Percentiles rank a stretch among this genome's conserved stretches.
Evolutionary conservation across 2,797 vertebrate genomes (phyloP).

Genomic region (Gambelia wislizenii): DNA sequence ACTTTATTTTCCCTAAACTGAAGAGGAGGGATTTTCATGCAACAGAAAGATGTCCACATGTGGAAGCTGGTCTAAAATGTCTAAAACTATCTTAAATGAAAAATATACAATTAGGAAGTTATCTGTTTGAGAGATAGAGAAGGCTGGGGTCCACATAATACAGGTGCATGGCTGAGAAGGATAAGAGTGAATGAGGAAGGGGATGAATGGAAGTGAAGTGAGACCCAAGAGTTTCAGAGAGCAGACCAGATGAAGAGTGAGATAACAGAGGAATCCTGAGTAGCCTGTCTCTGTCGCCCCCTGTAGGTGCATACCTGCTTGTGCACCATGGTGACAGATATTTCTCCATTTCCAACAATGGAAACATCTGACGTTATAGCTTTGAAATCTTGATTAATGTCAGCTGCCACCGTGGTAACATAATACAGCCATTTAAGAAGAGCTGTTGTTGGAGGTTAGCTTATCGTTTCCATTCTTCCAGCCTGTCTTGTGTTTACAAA

Average conservation of each 20-base stretch:
- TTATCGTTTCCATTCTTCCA: conserved; percentile 6
- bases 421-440: conserved; percentile 27
- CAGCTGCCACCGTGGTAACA: neutral
- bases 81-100: neutral
- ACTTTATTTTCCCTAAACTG: too few relatives aligned
- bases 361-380: neutral
- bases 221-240: too few relatives aligned
- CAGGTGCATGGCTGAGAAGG: neutral
- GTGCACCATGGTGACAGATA: neutral
- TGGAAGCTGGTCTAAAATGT: neutral
- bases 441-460: neutral
- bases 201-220: too few relatives aligned
- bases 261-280: too few relatives aligned
- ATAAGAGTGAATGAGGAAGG: too few relatives aligned
- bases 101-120: neutral
- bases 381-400: conserved; percentile 22
- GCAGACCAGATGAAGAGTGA: too few relatives aligned
- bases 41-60: neutral
- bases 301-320: neutral
- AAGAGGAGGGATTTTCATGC: neutral
- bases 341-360: neutral
- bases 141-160: neutral
- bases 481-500: conserved; percentile 56
- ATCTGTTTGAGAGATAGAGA: neutral
- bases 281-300: neutral